A percentile compares a stretch with the other conserved stretches of the same genome.
Conservation (phyloP, 2,888 invertebrate genomes). For the Cylindroiulus punctatus region DNA sequence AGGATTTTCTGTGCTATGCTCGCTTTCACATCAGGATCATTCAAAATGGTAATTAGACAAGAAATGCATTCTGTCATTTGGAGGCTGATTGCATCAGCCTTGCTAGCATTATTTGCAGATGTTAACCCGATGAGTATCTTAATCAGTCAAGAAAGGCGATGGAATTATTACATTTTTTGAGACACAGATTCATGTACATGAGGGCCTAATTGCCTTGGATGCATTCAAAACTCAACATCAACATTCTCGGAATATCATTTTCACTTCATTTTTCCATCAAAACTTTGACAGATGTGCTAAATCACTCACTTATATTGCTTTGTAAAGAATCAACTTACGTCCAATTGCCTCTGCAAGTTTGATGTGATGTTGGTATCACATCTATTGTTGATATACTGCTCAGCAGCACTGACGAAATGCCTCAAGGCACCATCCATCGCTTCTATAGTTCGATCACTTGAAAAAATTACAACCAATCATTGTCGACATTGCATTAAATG, state of each 20-base stretch:
- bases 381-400: background rate
- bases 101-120: background rate
- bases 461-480: background rate
- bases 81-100: background rate
- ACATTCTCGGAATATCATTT: too few relatives aligned
- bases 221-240: too few relatives aligned
- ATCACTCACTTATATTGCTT: background rate
- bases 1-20: slow-evolving; percentile 31
- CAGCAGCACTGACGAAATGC: slow-evolving; percentile 30
- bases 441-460: background rate
- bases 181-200: background rate
- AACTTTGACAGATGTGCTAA: too few relatives aligned
- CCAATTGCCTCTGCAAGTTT: background rate
- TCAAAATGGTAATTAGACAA: slow-evolving; percentile 36
- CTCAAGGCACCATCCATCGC: background rate
- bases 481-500: background rate
- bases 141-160: too few relatives aligned
- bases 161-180: too few relatives aligned
- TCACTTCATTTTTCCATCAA: too few relatives aligned
- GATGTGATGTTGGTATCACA: background rate
- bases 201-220: too few relatives aligned
- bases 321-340: background rate
- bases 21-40: background rate
- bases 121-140: slow-evolving; percentile 26
- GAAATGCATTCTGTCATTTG: slow-evolving; percentile 48